Conservation (phyloP, 1,140 invertebrate genomes). For the Limonius californicus region DNA sequence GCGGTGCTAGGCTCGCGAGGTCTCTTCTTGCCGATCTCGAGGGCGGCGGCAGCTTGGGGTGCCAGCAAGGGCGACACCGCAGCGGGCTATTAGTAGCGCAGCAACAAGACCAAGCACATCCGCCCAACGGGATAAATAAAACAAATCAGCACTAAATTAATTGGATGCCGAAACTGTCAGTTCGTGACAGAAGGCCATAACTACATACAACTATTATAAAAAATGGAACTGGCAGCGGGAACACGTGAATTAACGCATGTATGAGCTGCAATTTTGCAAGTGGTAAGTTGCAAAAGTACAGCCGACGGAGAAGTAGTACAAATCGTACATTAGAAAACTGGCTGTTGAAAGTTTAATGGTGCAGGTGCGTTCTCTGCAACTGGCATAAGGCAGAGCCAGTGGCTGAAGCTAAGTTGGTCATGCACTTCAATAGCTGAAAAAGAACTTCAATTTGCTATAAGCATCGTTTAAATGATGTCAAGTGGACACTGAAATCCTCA, state of each 20-base stretch:
- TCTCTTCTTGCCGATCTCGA: conserved; percentile 83
- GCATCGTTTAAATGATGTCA: neutral
- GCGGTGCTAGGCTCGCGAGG: conserved; percentile 66
- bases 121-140: conserved; percentile 45
- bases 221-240: conserved; percentile 4
- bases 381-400: conserved; percentile 20
- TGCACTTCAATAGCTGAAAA: conserved; percentile 24
- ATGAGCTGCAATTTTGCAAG: neutral
- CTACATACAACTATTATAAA: conserved; percentile 8
- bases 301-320: neutral
- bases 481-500: neutral
- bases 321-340: neutral
- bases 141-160: conserved; percentile 49
- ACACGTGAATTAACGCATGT: neutral
- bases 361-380: conserved; percentile 18
- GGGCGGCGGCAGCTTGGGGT: conserved; percentile 53
- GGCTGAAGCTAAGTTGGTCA: conserved; percentile 22
- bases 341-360: conserved; percentile 7
- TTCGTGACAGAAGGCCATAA: conserved; percentile 3
- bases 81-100: conserved; percentile 54
- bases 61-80: conserved; percentile 51
- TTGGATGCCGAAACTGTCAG: conserved; percentile 19
- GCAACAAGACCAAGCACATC: conserved; percentile 49
- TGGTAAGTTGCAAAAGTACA: neutral
- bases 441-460: conserved; percentile 13